A percentile compares a stretch with the other conserved stretches of the same genome.
phyloP scores from a whole-genome alignment of 2,797 vertebrate genomes.

The Acrossocheilus wenchowensis region DNA sequence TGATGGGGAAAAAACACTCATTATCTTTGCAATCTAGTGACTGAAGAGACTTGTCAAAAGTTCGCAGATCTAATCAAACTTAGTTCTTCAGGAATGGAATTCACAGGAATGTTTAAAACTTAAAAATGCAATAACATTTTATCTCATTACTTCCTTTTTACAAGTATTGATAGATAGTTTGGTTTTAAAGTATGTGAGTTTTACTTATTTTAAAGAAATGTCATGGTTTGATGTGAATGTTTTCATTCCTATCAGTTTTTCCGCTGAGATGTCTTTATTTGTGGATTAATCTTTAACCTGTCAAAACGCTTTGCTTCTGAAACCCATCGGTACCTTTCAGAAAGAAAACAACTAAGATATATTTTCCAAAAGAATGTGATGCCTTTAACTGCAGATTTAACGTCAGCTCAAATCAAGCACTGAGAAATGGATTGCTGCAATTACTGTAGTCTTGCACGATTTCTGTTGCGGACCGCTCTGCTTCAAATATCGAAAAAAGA shows the following conservation, averaged over 20 bases:
- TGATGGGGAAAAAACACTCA: constrained; percentile 16
- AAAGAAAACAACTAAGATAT: not conserved
- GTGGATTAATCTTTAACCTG: constrained; percentile 7
- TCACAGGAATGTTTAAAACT: constrained; percentile 1
- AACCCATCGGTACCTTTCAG: not conserved
- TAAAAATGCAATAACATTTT: not conserved
- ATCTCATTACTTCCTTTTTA: not conserved
- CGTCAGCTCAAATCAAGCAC: constrained; percentile 27
- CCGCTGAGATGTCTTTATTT: not conserved
- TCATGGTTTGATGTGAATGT: not conserved
- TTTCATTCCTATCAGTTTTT: not conserved
- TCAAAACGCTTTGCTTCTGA: constrained; percentile 3
- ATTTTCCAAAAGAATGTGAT: constrained; percentile 8
- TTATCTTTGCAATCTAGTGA: constrained; percentile 17
- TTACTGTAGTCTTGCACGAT: not conserved
- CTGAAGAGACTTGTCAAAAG: constrained; percentile 11
- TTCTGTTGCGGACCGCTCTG: not conserved
- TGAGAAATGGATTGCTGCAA: constrained; percentile 19
- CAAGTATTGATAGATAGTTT: not conserved
- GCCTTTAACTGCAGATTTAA: constrained; percentile 32
- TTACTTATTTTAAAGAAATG: not conserved
- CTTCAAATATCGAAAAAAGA: constrained; percentile 29
- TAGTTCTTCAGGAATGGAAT: not conserved
- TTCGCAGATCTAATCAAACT: constrained; percentile 38
- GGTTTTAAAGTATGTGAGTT: not conserved